A percentile compares a stretch with the other conserved stretches of the same genome.
These are phyloP conservation scores for Polydrusus pterygomalis DNA, from an alignment of 2,888 invertebrate species.

Conservation along the genomic window DNA sequence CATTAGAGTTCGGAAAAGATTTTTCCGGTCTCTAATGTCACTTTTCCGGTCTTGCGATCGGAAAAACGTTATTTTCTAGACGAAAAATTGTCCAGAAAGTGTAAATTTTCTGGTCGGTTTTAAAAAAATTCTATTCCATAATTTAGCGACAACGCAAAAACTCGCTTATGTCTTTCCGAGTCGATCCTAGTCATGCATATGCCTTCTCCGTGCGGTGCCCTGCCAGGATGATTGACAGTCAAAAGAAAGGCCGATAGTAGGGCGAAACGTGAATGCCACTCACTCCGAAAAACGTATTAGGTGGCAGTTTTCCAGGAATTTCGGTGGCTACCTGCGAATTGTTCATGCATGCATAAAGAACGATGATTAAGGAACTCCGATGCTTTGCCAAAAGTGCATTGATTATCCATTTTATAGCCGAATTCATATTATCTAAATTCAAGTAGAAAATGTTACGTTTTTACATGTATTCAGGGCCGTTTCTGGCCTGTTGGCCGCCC, in stretches of 20 bases:
- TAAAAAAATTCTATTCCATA: too few species aligned
- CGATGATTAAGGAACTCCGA: not conserved
- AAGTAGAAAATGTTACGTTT: too few species aligned
- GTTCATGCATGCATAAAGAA: slow-evolving; percentile 14
- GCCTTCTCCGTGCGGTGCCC: slow-evolving; percentile 45
- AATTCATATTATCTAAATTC: too few species aligned
- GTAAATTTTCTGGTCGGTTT: too few species aligned
- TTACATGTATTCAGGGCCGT: too few species aligned
- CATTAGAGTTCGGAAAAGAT: too few species aligned
- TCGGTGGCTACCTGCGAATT: slow-evolving; percentile 23
- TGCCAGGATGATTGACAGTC: slow-evolving; percentile 54
- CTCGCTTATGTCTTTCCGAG: slow-evolving; percentile 41
- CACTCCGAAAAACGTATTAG: slow-evolving; percentile 50
- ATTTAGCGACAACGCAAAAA: slow-evolving; percentile 30
- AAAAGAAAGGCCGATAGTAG: slow-evolving; percentile 53
- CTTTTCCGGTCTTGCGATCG: too few species aligned
- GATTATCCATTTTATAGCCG: not conserved
- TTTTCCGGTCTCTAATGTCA: too few species aligned
- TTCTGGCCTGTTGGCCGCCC: too few species aligned
- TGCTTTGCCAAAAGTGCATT: slow-evolving; percentile 12
- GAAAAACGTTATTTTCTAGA: too few species aligned
- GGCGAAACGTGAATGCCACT: slow-evolving; percentile 52
- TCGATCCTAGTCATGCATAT: slow-evolving; percentile 47
- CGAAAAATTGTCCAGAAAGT: too few species aligned
- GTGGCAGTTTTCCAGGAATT: slow-evolving; percentile 52